Conservation (phyloP, 2,113 vertebrate species). For the Myocastor coypus region DNA sequence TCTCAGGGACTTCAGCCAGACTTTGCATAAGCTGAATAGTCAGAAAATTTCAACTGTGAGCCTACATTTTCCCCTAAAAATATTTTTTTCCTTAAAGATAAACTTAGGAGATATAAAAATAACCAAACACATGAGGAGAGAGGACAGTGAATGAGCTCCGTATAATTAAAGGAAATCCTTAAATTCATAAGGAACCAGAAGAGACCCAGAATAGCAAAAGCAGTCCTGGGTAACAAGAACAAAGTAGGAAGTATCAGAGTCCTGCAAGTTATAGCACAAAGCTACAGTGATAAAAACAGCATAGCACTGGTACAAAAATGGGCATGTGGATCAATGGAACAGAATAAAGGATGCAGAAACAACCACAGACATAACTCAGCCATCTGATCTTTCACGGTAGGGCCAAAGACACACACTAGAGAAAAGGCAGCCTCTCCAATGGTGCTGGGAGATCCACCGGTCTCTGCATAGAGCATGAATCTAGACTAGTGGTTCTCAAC, state of each 20-base stretch:
- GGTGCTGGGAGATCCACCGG: background rate
- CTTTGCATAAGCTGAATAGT: background rate
- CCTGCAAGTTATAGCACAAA: background rate
- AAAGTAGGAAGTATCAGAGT: background rate
- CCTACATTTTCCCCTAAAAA: background rate
- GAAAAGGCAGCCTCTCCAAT: background rate
- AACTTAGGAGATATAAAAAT: background rate
- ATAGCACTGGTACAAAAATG: background rate
- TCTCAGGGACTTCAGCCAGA: background rate
- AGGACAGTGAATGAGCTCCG: background rate
- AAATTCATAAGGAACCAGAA: background rate
- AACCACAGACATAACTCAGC: background rate
- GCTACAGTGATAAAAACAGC: background rate
- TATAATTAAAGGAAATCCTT: background rate
- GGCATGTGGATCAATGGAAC: background rate
- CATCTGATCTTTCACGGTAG: background rate
- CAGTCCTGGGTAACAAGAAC: background rate
- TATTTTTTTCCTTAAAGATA: slow-evolving; percentile 16
- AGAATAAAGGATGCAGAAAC: background rate
- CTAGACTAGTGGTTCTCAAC: no score
- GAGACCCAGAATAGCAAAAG: background rate
- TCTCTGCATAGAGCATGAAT: background rate
- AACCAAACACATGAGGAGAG: background rate
- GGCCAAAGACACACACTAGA: background rate
- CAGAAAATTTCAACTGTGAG: background rate